phyloP scores from a whole-genome alignment of 2,888 invertebrate species.

The Schizaphis graminum region DNA sequence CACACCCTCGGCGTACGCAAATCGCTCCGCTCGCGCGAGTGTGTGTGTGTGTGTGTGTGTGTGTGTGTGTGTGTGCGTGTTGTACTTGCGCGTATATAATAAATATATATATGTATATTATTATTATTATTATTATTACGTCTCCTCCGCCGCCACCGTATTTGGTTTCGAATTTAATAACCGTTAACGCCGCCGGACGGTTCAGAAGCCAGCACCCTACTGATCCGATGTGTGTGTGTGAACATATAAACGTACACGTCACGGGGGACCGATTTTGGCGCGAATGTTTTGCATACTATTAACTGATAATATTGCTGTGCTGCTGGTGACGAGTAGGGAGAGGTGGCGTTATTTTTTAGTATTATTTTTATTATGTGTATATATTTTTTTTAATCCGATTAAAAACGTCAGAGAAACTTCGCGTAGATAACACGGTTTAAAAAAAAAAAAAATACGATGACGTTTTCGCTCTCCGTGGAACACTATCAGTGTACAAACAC shows the following conservation, averaged over 20 bases:
- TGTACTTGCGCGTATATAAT: neutral
- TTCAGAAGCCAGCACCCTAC: conserved; percentile 27
- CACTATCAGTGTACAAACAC: conserved; percentile 50
- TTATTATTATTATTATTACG: conserved; percentile 31
- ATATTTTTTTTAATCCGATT: conserved; percentile 53
- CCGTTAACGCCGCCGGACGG: conserved; percentile 46
- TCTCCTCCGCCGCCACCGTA: conserved; percentile 20
- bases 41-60: neutral
- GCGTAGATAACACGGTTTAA: conserved; percentile 40
- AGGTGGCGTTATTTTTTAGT: neutral
- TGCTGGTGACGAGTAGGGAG: neutral
- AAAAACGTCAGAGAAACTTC: conserved; percentile 37
- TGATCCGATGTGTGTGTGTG: neutral
- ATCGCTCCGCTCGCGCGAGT: neutral
- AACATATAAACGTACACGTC: neutral
- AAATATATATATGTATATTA: neutral
- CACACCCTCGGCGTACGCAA: neutral
- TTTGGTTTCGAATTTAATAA: conserved; percentile 62
- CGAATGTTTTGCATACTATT: conserved; percentile 64
- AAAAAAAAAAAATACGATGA: neutral
- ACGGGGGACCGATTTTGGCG: conserved; percentile 51
- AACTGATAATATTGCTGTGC: conserved; percentile 47
- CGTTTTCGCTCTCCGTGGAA: neutral
- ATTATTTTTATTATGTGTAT: conserved; percentile 23
- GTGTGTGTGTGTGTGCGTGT: neutral